Evolutionary conservation across 2,888 invertebrate genomes (phyloP), one percentile per base, ranked within the genome.

Genomic region (Drosophila koepferae): DNA sequence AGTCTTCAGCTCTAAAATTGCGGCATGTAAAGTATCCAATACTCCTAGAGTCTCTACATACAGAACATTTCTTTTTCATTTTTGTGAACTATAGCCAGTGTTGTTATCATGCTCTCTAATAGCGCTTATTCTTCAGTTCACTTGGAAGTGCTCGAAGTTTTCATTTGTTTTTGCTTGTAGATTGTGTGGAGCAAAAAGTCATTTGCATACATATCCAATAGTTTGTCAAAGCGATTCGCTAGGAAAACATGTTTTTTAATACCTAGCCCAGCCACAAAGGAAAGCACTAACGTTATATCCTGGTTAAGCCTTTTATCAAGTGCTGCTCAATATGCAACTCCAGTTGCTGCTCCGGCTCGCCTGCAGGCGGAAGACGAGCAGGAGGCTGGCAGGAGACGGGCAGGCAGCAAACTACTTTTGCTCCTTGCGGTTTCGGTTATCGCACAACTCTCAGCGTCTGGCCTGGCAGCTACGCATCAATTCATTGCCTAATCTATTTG

Each of bases 391-490:
- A 48, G 23, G 23, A 20, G 44, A 3, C n/a, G n/a, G 51, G 10
- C 34, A 36, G 31, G 9, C 18, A 23, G 55, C 68, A 68, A 80
- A 73, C 72, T 82, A 71, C 68, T 75, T 81, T 61, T 69, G 60
- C 73, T 81, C 49, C 83, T 72, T 78, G 83, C 70, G 86, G 83
- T 86, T 86, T 70, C 16, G 78, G 81, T 88, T 88, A 84, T 84
- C 89, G 58, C 44, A 83, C 86, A 88, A 88, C 86, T 84, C 81
- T 73, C 80, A 80, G 77, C 86, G 77, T 71, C 77, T 78, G 72
- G 81, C 65, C 84, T 84, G 85, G 89, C 85, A 89, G 89, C 87
- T 86, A 86, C 87, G 89, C 85, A 85, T 85, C 85, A 89, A 85
- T 85, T 89, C 85, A 80, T 86, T 81, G 87, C 87, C 85, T 85